Percentiles rank a stretch among this genome's conserved stretches.
These are phyloP conservation scores for Procambarus clarkii DNA, from an alignment of 1,140 invertebrate genomes.

Conservation along the genomic window DNA sequence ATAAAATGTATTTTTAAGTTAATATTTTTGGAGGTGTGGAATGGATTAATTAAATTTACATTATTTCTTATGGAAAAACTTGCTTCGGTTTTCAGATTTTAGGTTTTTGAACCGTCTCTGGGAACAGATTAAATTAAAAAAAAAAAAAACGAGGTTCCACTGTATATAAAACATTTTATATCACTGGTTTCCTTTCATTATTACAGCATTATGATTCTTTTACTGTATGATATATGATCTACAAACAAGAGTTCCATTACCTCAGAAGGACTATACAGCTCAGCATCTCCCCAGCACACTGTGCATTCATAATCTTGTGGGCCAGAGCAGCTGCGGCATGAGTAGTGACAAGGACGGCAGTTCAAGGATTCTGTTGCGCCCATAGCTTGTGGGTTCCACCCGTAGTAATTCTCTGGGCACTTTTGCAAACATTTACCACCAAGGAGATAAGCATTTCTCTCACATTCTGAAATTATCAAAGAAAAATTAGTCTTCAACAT, in stretches of 20 bases:
- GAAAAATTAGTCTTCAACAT: not conserved
- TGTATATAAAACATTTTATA: too few relatives aligned
- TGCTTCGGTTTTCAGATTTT: too few relatives aligned
- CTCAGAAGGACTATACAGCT: slow-evolving; percentile 71
- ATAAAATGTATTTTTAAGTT: too few relatives aligned
- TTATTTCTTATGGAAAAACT: too few relatives aligned
- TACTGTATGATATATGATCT: not conserved
- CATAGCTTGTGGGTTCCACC: slow-evolving; percentile 29
- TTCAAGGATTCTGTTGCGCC: slow-evolving; percentile 37
- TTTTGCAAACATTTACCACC: slow-evolving; percentile 26
- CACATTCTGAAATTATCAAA: slow-evolving; percentile 26
- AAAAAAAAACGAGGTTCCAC: too few relatives aligned
- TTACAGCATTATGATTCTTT: too few relatives aligned
- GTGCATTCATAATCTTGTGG: slow-evolving; percentile 80
- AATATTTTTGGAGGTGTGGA: too few relatives aligned
- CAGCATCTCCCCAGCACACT: slow-evolving; percentile 78
- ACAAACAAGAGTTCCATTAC: slow-evolving; percentile 4
- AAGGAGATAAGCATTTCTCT: slow-evolving; percentile 16
- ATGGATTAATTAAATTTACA: too few relatives aligned
- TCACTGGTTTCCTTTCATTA: too few relatives aligned
- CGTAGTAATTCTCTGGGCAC: slow-evolving; percentile 28
- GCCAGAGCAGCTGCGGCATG: slow-evolving; percentile 79
- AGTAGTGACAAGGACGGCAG: slow-evolving; percentile 80
- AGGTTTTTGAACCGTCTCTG: too few relatives aligned
- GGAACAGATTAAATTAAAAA: too few relatives aligned